A percentile compares a stretch with the other conserved stretches of the same genome.
Evolutionary conservation across 2,888 invertebrate species (phyloP).

Genomic region (Apamea epomidion): DNA sequence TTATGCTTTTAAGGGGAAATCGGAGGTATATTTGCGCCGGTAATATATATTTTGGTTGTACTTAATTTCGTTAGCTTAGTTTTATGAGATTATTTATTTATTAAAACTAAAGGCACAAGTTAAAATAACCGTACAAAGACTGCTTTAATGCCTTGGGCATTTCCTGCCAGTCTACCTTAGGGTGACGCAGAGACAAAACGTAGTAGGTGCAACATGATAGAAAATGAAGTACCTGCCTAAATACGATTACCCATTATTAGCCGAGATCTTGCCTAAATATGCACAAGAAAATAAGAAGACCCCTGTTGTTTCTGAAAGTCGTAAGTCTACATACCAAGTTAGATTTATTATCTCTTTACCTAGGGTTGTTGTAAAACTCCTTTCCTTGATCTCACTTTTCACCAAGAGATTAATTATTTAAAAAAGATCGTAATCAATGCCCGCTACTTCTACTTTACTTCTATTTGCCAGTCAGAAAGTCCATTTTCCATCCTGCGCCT

Average conservation of each 20-base stretch:
- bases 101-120: background rate
- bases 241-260: background rate
- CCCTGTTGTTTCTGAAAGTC: background rate
- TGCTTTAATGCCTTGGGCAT: background rate
- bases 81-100: background rate
- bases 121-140: background rate
- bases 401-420: background rate
- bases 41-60: constrained; percentile 53
- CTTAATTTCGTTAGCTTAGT: background rate
- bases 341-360: constrained; percentile 5
- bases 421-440: background rate
- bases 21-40: constrained; percentile 81
- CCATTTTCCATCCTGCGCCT: no score
- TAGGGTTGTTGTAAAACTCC: background rate
- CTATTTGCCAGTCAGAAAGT: no score
- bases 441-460: background rate
- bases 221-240: background rate
- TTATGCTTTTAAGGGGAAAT: constrained; percentile 82
- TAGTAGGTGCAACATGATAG: background rate
- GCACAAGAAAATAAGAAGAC: background rate
- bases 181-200: background rate
- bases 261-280: background rate
- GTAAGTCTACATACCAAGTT: background rate
- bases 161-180: background rate
- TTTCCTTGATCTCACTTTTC: background rate